phyloP scores from a whole-genome alignment of 35 echinoderm and acorn worm genomes.

The Heliocidaris erythrogramma region DNA sequence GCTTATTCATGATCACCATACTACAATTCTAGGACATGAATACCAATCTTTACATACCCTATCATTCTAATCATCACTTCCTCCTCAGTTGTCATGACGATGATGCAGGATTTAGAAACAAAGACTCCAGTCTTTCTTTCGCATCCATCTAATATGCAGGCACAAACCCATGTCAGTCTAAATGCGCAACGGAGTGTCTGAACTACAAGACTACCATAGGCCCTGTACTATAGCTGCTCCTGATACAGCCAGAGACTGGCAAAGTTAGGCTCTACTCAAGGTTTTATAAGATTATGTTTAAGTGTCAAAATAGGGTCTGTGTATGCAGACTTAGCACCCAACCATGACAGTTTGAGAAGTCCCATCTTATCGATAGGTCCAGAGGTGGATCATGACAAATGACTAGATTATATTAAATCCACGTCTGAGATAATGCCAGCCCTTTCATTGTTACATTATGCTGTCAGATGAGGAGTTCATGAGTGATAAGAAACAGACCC shows the following conservation, averaged over 20 bases:
- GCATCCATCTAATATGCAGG: too few relatives aligned
- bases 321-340: too few relatives aligned
- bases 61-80: background rate
- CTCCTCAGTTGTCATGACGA: background rate
- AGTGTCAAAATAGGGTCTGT: too few relatives aligned
- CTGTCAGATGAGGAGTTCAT: background rate
- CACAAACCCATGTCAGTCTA: too few relatives aligned
- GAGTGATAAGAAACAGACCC: background rate
- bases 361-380: background rate
- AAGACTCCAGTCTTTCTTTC: background rate
- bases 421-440: background rate
- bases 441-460: background rate
- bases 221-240: too few relatives aligned
- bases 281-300: too few relatives aligned
- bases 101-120: background rate
- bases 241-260: too few relatives aligned
- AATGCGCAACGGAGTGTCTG: too few relatives aligned
- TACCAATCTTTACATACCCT: background rate
- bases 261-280: too few relatives aligned
- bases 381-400: background rate
- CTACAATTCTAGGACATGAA: too few relatives aligned
- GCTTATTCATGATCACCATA: too few relatives aligned
- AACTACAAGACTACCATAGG: too few relatives aligned
- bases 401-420: background rate
- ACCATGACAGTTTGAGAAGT: background rate